Conservation (phyloP, 2,888 invertebrate genomes). For the Hypomecis punctinalis region DNA sequence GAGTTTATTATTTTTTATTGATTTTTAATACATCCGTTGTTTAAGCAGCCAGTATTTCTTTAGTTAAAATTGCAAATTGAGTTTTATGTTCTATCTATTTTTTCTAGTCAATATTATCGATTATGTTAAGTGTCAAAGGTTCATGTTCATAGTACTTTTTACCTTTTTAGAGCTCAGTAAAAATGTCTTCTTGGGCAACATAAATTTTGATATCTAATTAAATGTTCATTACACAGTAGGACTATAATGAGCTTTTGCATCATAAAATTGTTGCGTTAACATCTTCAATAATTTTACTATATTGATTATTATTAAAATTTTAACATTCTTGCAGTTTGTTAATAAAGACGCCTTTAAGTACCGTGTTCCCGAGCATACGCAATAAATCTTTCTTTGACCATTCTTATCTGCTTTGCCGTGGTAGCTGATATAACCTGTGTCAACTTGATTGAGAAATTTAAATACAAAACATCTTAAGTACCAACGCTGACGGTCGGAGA, state of each 20-base stretch:
- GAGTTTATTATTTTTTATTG: neutral
- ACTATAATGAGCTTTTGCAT: neutral
- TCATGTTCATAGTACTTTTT: neutral
- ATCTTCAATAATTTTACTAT: neutral
- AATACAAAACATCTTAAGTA: slow-evolving; percentile 67
- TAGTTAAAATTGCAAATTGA: no score
- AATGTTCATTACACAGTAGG: neutral
- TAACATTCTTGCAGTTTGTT: slow-evolving; percentile 54
- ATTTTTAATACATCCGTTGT: no score
- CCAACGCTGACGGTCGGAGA: slow-evolving; percentile 38
- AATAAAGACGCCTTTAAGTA: slow-evolving; percentile 57
- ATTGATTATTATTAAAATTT: slow-evolving; percentile 59
- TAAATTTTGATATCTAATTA: neutral
- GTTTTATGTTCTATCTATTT: no score
- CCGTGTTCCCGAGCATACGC: slow-evolving; percentile 61
- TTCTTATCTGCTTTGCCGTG: slow-evolving; percentile 71
- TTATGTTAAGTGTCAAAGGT: no score
- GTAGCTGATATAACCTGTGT: slow-evolving; percentile 76
- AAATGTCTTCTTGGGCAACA: neutral
- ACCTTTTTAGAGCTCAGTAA: neutral
- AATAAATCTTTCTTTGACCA: slow-evolving; percentile 79
- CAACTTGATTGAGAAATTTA: slow-evolving; percentile 71
- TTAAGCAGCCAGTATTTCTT: no score
- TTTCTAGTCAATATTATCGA: no score
- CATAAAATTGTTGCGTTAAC: neutral